A percentile compares a stretch with the other conserved stretches of the same genome.
Conservation (phyloP, 2,113 vertebrate genomes). For the Cyphomyrus plagiostoma region DNA sequence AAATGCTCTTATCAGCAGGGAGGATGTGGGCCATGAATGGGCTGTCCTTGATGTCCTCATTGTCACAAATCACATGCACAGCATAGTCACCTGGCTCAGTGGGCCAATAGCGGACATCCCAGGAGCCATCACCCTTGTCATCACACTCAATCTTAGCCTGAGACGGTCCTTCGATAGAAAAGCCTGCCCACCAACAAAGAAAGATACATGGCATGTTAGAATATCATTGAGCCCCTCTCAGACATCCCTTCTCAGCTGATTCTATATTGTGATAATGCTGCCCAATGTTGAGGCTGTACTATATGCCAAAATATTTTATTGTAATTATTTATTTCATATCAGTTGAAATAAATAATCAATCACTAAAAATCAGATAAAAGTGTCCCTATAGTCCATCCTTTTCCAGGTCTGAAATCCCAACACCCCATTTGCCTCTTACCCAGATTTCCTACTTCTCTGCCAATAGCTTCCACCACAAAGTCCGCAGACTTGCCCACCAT, state of each 20-base stretch:
- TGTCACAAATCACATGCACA: conserved; percentile 89
- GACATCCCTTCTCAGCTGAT: background rate
- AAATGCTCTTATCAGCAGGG: conserved; percentile 69
- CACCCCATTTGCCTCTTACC: conserved; percentile 59
- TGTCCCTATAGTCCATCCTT: background rate
- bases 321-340: background rate
- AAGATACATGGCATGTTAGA: background rate
- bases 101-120: conserved; percentile 91
- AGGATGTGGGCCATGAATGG: conserved; percentile 89
- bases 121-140: conserved; percentile 84
- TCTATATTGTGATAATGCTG: background rate
- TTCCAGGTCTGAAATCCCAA: background rate
- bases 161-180: conserved; percentile 89
- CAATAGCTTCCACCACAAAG: conserved; percentile 90
- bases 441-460: conserved; percentile 84
- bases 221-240: background rate
- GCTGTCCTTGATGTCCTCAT: conserved; percentile 88
- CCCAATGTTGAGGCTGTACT: background rate
- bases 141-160: conserved; percentile 94
- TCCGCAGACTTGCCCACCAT: conserved; percentile 90
- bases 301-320: background rate
- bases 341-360: background rate
- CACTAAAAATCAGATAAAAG: background rate
- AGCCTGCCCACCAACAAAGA: conserved; percentile 58
- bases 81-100: conserved; percentile 85